phyloP scores from a whole-genome alignment of 2,113 vertebrate species.

The Bubo scandiacus region DNA sequence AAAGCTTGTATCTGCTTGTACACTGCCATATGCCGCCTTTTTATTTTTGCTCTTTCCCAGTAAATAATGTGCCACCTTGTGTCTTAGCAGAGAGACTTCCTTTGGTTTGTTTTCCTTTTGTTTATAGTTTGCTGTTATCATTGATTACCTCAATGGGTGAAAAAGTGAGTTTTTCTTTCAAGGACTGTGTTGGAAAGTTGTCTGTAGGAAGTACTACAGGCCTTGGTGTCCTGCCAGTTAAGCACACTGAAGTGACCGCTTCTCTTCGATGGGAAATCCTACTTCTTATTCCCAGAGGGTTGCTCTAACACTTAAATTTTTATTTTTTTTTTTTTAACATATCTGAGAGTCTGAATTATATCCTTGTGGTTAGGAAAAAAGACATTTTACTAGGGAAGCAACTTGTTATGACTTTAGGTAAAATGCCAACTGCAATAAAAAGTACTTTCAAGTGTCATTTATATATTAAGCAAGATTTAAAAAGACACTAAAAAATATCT shows the following conservation, averaged over 20 bases:
- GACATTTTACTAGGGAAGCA: slow-evolving; percentile 68
- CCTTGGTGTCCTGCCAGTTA: slow-evolving; percentile 30
- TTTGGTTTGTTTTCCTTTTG: not conserved
- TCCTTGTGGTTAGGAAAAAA: slow-evolving; percentile 62
- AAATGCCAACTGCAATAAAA: slow-evolving; percentile 68
- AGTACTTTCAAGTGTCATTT: slow-evolving; percentile 69
- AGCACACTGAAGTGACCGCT: not conserved
- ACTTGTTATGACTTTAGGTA: slow-evolving; percentile 67
- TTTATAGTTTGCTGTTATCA: not conserved
- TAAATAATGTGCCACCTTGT: not conserved
- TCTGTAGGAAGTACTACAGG: slow-evolving; percentile 22
- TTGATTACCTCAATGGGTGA: not conserved
- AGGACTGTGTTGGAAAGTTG: not conserved
- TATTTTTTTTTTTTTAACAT: not conserved
- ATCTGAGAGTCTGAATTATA: slow-evolving; percentile 58
- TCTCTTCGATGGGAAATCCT: slow-evolving; percentile 60
- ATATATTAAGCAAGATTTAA: slow-evolving; percentile 67
- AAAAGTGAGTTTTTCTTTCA: not conserved
- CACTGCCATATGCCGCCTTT: not conserved
- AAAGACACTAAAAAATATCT: slow-evolving; percentile 39
- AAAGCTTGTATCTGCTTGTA: not conserved
- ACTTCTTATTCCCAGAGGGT: slow-evolving; percentile 51
- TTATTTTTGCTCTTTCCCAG: not conserved
- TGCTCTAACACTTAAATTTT: not conserved
- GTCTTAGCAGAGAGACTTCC: not conserved